These are phyloP conservation scores for Danionella cerebrum DNA, from an alignment of 2,113 vertebrate genomes.

Conservation along the genomic window DNA sequence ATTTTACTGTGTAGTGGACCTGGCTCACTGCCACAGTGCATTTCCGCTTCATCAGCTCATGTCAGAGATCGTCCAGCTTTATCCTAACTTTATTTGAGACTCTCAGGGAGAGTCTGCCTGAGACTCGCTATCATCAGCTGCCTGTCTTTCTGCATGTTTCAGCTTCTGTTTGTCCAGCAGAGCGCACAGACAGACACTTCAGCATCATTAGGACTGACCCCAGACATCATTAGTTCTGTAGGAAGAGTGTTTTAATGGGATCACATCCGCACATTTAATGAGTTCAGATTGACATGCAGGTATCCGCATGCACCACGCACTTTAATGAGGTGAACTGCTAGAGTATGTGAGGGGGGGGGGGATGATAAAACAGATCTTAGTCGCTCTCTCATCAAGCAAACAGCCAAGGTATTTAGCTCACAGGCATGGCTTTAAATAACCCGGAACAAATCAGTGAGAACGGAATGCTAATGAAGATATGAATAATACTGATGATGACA, in stretches of 20 bases:
- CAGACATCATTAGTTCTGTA: slow-evolving; percentile 18
- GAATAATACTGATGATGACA: neutral
- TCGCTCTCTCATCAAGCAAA: neutral
- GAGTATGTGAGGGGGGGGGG: neutral
- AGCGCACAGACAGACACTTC: neutral
- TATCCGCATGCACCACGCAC: neutral
- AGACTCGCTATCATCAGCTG: neutral
- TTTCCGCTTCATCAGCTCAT: neutral
- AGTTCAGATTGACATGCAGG: slow-evolving; percentile 11
- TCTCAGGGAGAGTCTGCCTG: neutral
- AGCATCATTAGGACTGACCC: neutral
- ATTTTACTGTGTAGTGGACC: no score
- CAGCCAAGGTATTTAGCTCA: neutral
- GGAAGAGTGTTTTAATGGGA: slow-evolving; percentile 13
- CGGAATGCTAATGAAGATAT: neutral
- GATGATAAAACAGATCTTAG: neutral
- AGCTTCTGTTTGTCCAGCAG: neutral
- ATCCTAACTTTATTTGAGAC: neutral
- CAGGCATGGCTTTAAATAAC: neutral
- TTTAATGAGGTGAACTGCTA: slow-evolving; percentile 7
- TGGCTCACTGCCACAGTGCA: neutral
- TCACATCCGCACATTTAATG: neutral
- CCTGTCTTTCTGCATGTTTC: neutral
- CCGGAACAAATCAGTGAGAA: neutral
- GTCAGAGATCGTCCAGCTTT: neutral